A percentile compares a stretch with the other conserved stretches of the same genome.
Evolutionary conservation across 2,113 vertebrate species (phyloP).

Genomic region (Ardeotis arabs): DNA sequence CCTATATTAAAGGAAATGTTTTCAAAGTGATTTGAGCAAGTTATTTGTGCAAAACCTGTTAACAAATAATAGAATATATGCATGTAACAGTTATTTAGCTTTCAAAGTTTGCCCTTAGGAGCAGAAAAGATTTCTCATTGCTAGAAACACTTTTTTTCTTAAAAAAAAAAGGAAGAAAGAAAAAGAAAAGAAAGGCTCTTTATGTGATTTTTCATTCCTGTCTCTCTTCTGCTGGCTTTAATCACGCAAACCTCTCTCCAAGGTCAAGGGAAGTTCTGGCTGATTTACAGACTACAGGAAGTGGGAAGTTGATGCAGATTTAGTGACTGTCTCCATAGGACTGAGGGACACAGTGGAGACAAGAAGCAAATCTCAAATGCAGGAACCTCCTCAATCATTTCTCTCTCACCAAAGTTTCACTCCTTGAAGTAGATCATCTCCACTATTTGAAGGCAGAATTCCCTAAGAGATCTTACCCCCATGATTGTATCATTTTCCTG

Average conservation of each 20-base stretch:
- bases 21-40: constrained; percentile 56
- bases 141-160: background rate
- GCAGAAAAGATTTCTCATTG: constrained; percentile 1
- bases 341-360: background rate
- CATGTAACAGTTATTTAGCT: background rate
- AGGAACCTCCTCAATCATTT: background rate
- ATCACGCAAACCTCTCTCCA: background rate
- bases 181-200: background rate
- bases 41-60: constrained; percentile 31
- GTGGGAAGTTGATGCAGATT: background rate
- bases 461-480: background rate
- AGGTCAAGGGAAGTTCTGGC: constrained; percentile 31
- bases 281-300: constrained; percentile 15
- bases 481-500: background rate
- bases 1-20: constrained; percentile 63
- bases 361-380: background rate
- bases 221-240: constrained; percentile 31
- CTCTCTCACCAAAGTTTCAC: background rate
- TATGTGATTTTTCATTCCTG: constrained; percentile 15
- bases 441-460: background rate
- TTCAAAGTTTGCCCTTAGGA: constrained; percentile 59
- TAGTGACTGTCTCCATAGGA: background rate
- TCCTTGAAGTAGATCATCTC: background rate
- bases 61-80: constrained; percentile 20
- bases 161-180: background rate